These are phyloP conservation scores for Temnothorax unifasciatus DNA, from an alignment of 2,888 invertebrate species.

Conservation along the genomic window DNA sequence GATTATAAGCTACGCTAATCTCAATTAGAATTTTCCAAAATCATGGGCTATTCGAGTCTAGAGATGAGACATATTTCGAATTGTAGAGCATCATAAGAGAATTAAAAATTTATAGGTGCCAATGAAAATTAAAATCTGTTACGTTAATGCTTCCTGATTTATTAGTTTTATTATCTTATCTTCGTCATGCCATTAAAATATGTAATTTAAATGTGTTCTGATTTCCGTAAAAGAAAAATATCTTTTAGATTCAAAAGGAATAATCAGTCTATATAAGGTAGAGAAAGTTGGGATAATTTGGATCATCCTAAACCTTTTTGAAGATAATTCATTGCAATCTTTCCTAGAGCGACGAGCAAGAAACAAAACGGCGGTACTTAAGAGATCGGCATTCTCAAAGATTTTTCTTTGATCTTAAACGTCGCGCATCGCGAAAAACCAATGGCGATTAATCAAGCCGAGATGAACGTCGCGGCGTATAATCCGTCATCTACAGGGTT, in stretches of 20 bases:
- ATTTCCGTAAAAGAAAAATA: background rate
- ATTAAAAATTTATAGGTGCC: too few relatives aligned
- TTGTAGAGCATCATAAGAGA: too few relatives aligned
- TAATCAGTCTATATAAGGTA: background rate
- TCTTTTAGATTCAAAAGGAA: background rate
- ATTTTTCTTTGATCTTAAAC: constrained; percentile 46
- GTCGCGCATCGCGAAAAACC: constrained; percentile 38
- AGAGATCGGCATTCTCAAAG: background rate
- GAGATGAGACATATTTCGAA: too few relatives aligned
- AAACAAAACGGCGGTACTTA: background rate
- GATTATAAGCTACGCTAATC: too few relatives aligned
- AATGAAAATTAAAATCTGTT: background rate
- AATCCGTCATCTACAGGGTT: constrained; percentile 54
- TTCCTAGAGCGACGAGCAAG: background rate
- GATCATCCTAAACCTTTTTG: too few relatives aligned
- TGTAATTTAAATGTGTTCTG: background rate
- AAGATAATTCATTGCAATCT: background rate
- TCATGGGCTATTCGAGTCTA: too few relatives aligned
- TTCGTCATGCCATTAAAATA: background rate
- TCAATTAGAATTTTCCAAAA: too few relatives aligned
- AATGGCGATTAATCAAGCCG: constrained; percentile 52
- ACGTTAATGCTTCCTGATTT: background rate
- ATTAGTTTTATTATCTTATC: background rate
- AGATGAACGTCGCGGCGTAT: constrained; percentile 23
- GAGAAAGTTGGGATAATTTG: too few relatives aligned